Conservation (phyloP, 2,113 vertebrate species). For the Paedocypris sp. region DNA sequence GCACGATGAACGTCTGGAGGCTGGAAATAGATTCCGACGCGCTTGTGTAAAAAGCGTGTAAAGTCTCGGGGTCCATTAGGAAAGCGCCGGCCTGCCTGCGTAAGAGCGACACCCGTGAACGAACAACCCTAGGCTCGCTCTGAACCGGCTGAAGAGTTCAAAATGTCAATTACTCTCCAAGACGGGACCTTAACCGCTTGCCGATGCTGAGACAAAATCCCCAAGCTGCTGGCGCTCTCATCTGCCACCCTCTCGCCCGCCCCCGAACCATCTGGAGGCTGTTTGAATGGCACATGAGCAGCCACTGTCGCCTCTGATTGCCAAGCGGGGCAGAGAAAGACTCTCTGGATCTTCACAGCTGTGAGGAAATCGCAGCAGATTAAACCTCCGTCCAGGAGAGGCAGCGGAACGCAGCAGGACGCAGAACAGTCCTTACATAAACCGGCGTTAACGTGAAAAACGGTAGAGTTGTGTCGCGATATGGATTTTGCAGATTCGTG, state of each 20-base stretch:
- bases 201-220: neutral
- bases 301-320: constrained; percentile 23
- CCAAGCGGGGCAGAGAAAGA: constrained; percentile 18
- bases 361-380: constrained; percentile 33
- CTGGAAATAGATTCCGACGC: neutral
- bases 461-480: too few species aligned
- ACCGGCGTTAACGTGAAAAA: too few species aligned
- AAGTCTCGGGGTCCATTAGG: neutral
- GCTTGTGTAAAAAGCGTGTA: neutral
- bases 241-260: constrained; percentile 8
- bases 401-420: too few species aligned
- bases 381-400: constrained; percentile 20
- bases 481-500: too few species aligned
- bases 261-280: constrained; percentile 44
- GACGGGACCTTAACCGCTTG: neutral
- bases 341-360: constrained; percentile 28
- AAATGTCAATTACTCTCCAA: neutral
- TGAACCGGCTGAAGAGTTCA: neutral
- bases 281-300: constrained; percentile 18
- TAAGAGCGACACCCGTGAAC: neutral
- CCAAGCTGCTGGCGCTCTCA: neutral
- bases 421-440: too few species aligned
- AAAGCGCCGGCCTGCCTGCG: neutral
- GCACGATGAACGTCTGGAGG: neutral
- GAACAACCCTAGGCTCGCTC: neutral